These are phyloP conservation scores for Pseudotriccus pelzelni DNA, from an alignment of 2,797 vertebrate species.

Conservation along the genomic window DNA sequence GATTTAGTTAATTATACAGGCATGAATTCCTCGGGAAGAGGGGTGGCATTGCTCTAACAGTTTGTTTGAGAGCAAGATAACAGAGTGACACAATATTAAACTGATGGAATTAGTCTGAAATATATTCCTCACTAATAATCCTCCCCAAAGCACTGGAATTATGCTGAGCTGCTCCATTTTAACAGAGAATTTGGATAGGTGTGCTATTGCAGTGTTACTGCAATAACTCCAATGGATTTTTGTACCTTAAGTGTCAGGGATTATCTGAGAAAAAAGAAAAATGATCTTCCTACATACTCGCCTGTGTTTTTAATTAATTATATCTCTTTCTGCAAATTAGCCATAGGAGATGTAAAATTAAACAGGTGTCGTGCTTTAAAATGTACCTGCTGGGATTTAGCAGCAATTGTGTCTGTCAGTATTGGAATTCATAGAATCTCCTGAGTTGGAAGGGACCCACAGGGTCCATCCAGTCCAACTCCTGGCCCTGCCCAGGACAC, in stretches of 20 bases:
- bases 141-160: not conserved
- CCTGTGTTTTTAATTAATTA: not conserved
- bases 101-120: not conserved
- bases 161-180: not conserved
- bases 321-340: not conserved
- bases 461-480: fast-evolving
- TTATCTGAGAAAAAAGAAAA: not conserved
- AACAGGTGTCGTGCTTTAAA: not conserved
- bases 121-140: not conserved
- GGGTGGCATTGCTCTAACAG: not conserved
- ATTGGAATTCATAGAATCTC: not conserved
- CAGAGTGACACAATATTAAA: not conserved
- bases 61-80: not conserved
- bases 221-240: not conserved
- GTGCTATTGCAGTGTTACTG: not conserved
- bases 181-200: too few relatives aligned
- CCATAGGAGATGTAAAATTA: not conserved
- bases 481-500: fast-evolving
- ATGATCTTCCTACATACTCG: not conserved
- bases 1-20: constrained; percentile 59
- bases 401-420: not conserved
- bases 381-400: not conserved
- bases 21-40: constrained; percentile 21
- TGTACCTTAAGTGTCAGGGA: not conserved
- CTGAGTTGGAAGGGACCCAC: not conserved